A percentile compares a stretch with the other conserved stretches of the same genome.
phyloP scores from a whole-genome alignment of 37 sponge, comb jelly and placozoan species.

The Geodia barretti region DNA sequence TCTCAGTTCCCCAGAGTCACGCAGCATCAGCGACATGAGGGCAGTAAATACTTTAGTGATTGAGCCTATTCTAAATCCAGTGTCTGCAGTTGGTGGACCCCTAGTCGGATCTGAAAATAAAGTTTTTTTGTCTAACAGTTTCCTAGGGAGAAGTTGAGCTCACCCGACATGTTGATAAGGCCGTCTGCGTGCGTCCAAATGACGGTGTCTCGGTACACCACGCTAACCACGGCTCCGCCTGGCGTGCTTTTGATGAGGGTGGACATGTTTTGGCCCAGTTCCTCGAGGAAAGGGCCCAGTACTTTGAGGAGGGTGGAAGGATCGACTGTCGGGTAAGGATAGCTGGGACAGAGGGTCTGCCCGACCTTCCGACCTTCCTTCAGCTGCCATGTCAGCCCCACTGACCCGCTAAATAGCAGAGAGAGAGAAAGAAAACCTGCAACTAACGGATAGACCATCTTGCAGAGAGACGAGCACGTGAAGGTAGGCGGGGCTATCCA shows the following conservation, averaged over 20 bases:
- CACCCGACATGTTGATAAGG: slow-evolving; percentile 44
- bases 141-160: too few species aligned
- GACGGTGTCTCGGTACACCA: slow-evolving; percentile 59
- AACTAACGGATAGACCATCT: background rate
- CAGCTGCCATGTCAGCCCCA: too few species aligned
- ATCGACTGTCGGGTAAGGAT: slow-evolving; percentile 5
- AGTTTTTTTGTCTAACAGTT: too few species aligned
- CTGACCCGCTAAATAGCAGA: background rate
- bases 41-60: slow-evolving; percentile 73
- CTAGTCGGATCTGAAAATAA: slow-evolving; percentile 56
- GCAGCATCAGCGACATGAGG: slow-evolving; percentile 57
- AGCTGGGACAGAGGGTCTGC: slow-evolving; percentile 27
- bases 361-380: too few species aligned
- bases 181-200: slow-evolving; percentile 69
- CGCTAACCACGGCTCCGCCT: slow-evolving; percentile 60
- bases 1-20: slow-evolving; percentile 41
- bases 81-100: slow-evolving; percentile 56
- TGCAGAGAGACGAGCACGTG: background rate
- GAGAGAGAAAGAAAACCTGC: background rate
- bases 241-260: slow-evolving; percentile 20
- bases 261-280: slow-evolving; percentile 21
- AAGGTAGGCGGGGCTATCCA: background rate
- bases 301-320: background rate
- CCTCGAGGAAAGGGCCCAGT: slow-evolving; percentile 15
- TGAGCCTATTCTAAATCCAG: slow-evolving; percentile 76